Percentiles rank a stretch among this genome's conserved stretches.
phyloP scores from a whole-genome alignment of 2,888 invertebrate genomes.

The Psylliodes chrysocephalus region DNA sequence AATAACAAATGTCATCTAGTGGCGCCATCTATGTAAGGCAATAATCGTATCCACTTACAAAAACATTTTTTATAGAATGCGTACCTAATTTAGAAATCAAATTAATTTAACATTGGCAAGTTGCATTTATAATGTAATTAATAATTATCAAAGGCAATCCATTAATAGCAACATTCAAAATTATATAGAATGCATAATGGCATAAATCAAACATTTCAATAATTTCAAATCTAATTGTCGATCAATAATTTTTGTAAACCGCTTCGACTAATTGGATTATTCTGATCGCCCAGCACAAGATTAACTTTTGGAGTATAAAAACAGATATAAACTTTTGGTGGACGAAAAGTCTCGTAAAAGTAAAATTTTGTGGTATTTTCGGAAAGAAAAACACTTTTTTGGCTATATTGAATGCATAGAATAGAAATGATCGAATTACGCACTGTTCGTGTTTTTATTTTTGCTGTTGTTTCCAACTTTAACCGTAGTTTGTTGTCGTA shows the following conservation, averaged over 20 bases:
- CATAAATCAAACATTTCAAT: too few species aligned
- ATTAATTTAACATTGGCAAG: too few species aligned
- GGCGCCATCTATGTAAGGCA: too few species aligned
- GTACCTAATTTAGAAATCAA: too few species aligned
- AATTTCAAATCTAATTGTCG: too few species aligned
- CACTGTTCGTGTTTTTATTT: slow-evolving; percentile 8
- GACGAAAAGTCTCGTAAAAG: slow-evolving; percentile 21
- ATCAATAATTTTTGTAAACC: not conserved
- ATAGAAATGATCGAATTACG: slow-evolving; percentile 8
- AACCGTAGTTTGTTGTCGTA: not conserved
- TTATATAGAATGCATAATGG: too few species aligned
- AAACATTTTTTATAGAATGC: too few species aligned
- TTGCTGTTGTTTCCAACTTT: slow-evolving; percentile 12
- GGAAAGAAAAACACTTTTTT: slow-evolving; percentile 10
- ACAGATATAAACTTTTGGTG: slow-evolving; percentile 19
- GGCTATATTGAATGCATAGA: slow-evolving; percentile 2
- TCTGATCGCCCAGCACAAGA: slow-evolving; percentile 3
- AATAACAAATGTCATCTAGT: too few species aligned
- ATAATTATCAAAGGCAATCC: too few species aligned
- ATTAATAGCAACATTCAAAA: too few species aligned
- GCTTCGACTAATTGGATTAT: not conserved
- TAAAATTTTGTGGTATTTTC: slow-evolving; percentile 27
- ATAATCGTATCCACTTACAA: too few species aligned
- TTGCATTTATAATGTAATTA: too few species aligned
- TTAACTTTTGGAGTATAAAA: slow-evolving; percentile 26